Base-by-base conservation (phyloP, 2,797 vertebrate species). In the Clarias pachynema region DNA sequence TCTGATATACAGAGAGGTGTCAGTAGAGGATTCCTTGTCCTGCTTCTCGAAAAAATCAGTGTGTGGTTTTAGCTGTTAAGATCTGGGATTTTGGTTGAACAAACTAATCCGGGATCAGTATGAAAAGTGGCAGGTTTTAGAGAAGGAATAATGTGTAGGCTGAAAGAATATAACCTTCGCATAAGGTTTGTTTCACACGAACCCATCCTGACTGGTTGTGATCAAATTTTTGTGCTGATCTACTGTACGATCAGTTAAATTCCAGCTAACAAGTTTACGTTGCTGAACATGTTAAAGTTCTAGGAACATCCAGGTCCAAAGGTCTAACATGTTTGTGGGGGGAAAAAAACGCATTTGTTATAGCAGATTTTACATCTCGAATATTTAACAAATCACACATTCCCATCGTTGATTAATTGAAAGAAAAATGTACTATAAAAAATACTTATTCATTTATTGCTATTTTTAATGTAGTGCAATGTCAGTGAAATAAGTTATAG, bases 1-100 rank as follows among this genome's bases (percentile, higher is more conserved):
- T 70, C 66, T 82, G 81, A 87, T 59, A 29, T 75, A 83, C 53
- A 63, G 34, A 70, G 66, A 86, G 34, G 80, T 86, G 82, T 82
- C 79, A 10, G n/a, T 22, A 34, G 73, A 85, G 20, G 24, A 59
- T 68, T 85, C 40, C 44, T 56, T 82, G 66, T 34, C 63, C 12
- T 29, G 70, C 65, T 82, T 70, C 53, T 69, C 78, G 77, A 62
- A 74, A 83, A 74, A 83, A 26, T 44, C 44, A 68, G n/a, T 31
- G 34, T 74, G 63, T 10, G 16, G 18, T 80, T 80, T 79, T 37
- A 80, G 18, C 7, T 14, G 12, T 82, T 29, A 29, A 29, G 56
- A 53, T 26, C 4, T 20, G 24, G 18, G 62, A 79, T 65, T 86
- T 68, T 29, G n/a, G 62, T 49, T 68, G 37, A 59, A 89, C 60